A percentile compares a stretch with the other conserved stretches of the same genome.
Conservation (phyloP, 2,888 invertebrate genomes). For the Cephus pulcher region DNA sequence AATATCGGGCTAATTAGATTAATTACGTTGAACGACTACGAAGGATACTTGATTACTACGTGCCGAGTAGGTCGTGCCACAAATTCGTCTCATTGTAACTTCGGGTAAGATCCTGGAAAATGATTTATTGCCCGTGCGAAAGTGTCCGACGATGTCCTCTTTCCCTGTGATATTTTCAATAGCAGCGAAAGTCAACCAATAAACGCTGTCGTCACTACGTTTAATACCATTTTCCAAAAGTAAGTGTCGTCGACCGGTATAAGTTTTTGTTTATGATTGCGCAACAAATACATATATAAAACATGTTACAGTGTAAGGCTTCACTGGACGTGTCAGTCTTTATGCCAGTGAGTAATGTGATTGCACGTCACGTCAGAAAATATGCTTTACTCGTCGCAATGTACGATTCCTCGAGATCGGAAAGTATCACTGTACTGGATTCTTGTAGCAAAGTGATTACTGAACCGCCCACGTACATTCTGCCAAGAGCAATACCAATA, state of each 20-base stretch:
- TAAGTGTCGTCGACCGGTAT: background rate
- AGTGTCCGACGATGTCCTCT: too few relatives aligned
- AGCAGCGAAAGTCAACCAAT: background rate
- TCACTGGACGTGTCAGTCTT: background rate
- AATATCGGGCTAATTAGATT: constrained; percentile 36
- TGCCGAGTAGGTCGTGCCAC: background rate
- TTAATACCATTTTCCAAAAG: background rate
- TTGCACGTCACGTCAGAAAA: background rate
- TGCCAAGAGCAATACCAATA: background rate
- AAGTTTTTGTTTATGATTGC: background rate
- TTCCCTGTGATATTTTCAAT: background rate
- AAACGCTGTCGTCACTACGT: background rate
- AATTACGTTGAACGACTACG: constrained; percentile 22
- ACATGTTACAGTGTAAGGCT: background rate
- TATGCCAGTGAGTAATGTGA: background rate
- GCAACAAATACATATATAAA: background rate
- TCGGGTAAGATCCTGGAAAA: background rate
- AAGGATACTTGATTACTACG: background rate
- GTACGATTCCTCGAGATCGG: background rate
- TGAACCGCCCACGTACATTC: background rate
- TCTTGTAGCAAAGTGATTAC: background rate
- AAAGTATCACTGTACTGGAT: background rate
- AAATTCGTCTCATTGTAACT: background rate
- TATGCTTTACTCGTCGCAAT: background rate
- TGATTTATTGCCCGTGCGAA: background rate